phyloP scores from a whole-genome alignment of 1,140 invertebrate genomes.

The Drosophila chauvacae region DNA sequence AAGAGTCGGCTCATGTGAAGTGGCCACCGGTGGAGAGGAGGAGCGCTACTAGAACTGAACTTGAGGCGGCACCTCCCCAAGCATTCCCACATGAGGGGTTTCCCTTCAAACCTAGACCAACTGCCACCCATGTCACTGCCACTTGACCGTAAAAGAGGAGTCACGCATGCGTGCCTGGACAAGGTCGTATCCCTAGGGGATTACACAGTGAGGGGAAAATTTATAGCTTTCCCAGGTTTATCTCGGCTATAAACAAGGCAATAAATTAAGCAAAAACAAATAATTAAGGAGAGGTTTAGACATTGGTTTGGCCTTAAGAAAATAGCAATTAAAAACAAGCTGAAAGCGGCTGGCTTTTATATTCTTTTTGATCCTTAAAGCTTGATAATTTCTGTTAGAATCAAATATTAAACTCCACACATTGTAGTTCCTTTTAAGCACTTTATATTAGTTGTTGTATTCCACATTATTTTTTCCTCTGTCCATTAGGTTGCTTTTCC shows the following conservation, averaged over 20 bases:
- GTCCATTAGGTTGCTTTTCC: not conserved
- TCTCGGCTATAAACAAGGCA: not conserved
- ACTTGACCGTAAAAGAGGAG: conserved; percentile 48
- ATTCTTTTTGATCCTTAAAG: not conserved
- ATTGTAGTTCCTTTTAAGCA: not conserved
- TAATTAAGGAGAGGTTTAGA: not conserved
- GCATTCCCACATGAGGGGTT: conserved; percentile 13
- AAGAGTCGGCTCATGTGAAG: conserved; percentile 63
- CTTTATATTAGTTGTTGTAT: not conserved
- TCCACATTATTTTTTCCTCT: conserved; percentile 3
- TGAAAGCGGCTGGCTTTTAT: not conserved
- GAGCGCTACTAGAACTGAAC: conserved; percentile 17
- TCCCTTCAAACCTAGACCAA: not conserved
- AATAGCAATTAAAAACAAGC: not conserved
- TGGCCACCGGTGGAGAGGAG: conserved; percentile 51
- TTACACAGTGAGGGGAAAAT: conserved; percentile 13
- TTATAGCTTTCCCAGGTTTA: not conserved
- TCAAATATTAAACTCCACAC: not conserved
- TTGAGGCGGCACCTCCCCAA: conserved; percentile 8
- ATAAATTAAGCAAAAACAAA: not conserved
- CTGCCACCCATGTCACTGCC: conserved; percentile 15
- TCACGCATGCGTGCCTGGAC: conserved; percentile 43
- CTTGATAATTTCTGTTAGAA: not conserved
- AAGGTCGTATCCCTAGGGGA: conserved; percentile 8
- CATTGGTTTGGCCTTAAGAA: not conserved